Percentiles rank a stretch among this genome's conserved stretches.
phyloP scores from a whole-genome alignment of 2,888 invertebrate species.

The Entomobrya multifasciata region DNA sequence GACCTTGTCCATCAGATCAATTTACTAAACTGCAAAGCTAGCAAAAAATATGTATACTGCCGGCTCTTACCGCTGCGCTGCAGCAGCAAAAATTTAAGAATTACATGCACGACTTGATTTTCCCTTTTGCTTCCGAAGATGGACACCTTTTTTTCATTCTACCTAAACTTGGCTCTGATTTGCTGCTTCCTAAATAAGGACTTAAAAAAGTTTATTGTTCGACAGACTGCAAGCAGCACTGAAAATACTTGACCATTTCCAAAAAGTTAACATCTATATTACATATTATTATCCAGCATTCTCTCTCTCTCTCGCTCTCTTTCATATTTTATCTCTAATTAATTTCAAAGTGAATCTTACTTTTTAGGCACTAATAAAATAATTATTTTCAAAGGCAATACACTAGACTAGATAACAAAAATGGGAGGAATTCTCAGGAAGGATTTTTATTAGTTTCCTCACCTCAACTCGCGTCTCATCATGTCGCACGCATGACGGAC shows the following conservation, averaged over 20 bases:
- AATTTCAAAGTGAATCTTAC: constrained; percentile 3
- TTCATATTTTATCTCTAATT: constrained; percentile 9
- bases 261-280: not conserved
- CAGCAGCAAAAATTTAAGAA: not conserved
- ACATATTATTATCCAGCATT: not conserved
- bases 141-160: constrained; percentile 54
- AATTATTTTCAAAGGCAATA: not conserved
- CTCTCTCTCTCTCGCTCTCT: constrained; percentile 7
- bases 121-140: constrained; percentile 61
- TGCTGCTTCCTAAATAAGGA: constrained; percentile 55
- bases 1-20: constrained; percentile 68
- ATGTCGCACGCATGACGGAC: constrained; percentile 44
- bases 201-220: constrained; percentile 21
- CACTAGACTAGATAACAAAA: not conserved
- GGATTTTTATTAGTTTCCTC: not conserved
- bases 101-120: constrained; percentile 6
- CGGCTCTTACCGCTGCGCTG: too few species aligned
- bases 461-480: not conserved
- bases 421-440: constrained; percentile 20
- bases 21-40: constrained; percentile 1
- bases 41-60: not conserved
- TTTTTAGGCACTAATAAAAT: constrained; percentile 26
- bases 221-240: not conserved
- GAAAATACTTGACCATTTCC: constrained; percentile 17
- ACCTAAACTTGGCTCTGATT: constrained; percentile 48